Base-by-base conservation (phyloP, 1,140 invertebrate genomes). In the Papilio aristodemus region DNA sequence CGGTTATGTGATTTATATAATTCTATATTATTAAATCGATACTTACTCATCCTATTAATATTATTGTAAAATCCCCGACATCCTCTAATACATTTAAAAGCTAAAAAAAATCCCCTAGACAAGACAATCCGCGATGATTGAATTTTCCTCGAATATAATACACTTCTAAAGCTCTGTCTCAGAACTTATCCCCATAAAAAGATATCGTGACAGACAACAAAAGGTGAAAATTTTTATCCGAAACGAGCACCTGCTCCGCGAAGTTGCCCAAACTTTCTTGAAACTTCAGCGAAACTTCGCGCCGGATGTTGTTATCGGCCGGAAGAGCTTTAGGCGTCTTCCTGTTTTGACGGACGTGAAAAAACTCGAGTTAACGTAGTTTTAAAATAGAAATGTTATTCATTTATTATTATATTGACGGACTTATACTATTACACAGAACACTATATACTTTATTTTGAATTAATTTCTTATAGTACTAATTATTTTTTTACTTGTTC, bases 171-270 rank as follows among this genome's bases (percentile, higher is more conserved):
- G 37, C 60, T 69, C 57, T 74, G 71, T 76, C 68, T 69, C 67
- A 11, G 54, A 77, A 78, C 71, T 76, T 76, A 69, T 68, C 66
- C 70, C 67, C 67, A 75, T 78, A 81, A 84, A 82, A 83, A 82
- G 79, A 83, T 80, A 78, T 75, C 46, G 27, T 46, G 60, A 36
- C 67, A 71, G 62, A 68, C 74, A 67, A 81, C 76, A 80, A 83
- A 79, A 85, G 83, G 81, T 84, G 79, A 70, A 72, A 78, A 72
- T 84, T 82, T 85, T 84, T 82, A 81, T 84, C 80, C 81, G 76
- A 79, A 76, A 71, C 70, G 71, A 75, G 73, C 81, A 81, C 79
- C 81, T 84, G 81, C 78, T 83, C 67, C 73, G 74, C 38, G 46
- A 83, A 78, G 75, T 85, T 74, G 46, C 17, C 19, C 71, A 75